phyloP scores from a whole-genome alignment of 2,797 vertebrate species.

The Mallotus villosus region DNA sequence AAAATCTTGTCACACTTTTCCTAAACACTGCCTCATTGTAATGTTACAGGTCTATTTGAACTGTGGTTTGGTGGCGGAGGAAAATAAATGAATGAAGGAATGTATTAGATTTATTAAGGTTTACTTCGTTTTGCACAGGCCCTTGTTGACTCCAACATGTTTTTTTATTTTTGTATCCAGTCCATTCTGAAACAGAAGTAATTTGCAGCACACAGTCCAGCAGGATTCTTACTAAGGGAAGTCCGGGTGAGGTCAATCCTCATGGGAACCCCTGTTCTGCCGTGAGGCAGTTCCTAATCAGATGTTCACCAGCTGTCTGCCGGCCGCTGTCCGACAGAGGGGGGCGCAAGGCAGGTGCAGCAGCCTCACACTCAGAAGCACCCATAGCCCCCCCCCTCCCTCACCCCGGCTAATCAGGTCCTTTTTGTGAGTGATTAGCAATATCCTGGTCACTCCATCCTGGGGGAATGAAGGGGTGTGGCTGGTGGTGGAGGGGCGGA shows the following conservation, averaged over 20 bases:
- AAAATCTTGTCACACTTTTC: too few species aligned
- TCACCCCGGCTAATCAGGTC: conserved; percentile 61
- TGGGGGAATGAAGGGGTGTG: conserved; percentile 41
- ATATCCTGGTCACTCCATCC: conserved; percentile 66
- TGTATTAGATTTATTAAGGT: too few species aligned
- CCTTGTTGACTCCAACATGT: too few species aligned
- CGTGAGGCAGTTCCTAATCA: conserved; percentile 21
- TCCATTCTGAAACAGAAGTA: too few species aligned
- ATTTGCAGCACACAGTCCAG: too few species aligned
- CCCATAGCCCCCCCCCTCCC: conserved; percentile 52
- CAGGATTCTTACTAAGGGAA: too few species aligned
- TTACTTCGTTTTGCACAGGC: too few species aligned
- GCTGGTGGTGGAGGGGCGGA: conserved; percentile 48
- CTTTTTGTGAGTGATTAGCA: conserved; percentile 75
- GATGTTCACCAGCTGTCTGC: conserved; percentile 23
- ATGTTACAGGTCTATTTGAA: too few species aligned
- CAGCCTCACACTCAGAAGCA: conserved; percentile 62
- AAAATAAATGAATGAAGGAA: too few species aligned
- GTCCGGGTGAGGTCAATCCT: neutral
- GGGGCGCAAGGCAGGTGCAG: conserved; percentile 67
- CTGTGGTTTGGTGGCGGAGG: too few species aligned
- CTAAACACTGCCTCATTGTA: too few species aligned
- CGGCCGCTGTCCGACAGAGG: conserved; percentile 39
- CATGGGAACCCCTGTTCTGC: conserved; percentile 4
- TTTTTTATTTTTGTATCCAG: too few species aligned